Conservation (phyloP, 2,797 vertebrate genomes). For the Parotocinclus haroldoi region DNA sequence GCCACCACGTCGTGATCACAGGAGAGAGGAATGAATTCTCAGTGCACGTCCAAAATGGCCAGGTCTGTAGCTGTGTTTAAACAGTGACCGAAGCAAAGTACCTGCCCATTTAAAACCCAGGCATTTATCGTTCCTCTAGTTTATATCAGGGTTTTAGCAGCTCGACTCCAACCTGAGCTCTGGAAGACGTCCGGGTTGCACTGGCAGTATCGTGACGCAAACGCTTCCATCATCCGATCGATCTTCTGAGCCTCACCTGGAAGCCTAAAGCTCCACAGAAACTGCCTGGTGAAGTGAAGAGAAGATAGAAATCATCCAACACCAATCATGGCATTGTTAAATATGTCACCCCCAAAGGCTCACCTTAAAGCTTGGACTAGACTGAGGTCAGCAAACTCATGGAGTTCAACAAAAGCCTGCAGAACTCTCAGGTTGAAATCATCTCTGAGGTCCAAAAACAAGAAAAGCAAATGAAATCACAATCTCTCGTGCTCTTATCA, state of each 20-base stretch:
- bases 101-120: no score
- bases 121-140: background rate
- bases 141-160: background rate
- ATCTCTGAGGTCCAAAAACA: constrained; percentile 74
- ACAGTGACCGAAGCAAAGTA: no score
- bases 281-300: constrained; percentile 73
- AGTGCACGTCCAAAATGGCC: no score
- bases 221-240: constrained; percentile 97
- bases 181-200: constrained; percentile 97
- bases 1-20: no score
- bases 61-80: no score
- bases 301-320: background rate
- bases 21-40: no score
- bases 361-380: constrained; percentile 93
- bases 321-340: background rate
- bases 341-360: constrained; percentile 41
- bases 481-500: background rate
- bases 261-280: constrained; percentile 95
- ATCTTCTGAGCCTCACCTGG: constrained; percentile 98
- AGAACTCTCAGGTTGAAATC: constrained; percentile 98
- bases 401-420: constrained; percentile 95
- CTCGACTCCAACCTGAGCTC: constrained; percentile 82
- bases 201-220: constrained; percentile 92
- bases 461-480: background rate
- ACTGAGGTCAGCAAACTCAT: constrained; percentile 96